Conservation (phyloP, 2,888 invertebrate genomes). For the Harmothoe impar region DNA sequence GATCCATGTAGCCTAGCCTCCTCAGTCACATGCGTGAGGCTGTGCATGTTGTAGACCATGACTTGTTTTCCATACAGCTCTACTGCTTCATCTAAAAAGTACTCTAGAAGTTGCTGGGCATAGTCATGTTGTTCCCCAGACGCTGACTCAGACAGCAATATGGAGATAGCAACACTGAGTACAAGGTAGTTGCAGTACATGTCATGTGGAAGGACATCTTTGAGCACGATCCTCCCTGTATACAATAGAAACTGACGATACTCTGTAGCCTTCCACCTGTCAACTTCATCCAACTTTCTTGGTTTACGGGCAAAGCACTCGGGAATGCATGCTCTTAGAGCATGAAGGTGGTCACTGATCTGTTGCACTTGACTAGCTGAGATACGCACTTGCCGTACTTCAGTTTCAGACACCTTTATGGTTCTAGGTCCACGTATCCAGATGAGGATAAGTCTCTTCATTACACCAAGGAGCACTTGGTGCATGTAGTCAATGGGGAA, state of each 20-base stretch:
- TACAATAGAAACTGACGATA: slow-evolving; percentile 75
- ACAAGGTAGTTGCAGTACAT: slow-evolving; percentile 72
- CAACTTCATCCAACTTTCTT: slow-evolving; percentile 70
- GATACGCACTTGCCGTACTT: slow-evolving; percentile 63
- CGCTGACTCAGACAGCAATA: slow-evolving; percentile 68
- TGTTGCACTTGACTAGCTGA: slow-evolving; percentile 12
- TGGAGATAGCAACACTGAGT: slow-evolving; percentile 71
- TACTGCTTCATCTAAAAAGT: slow-evolving; percentile 56
- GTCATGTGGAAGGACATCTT: slow-evolving; percentile 64
- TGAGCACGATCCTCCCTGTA: slow-evolving; percentile 72
- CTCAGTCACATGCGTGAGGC: slow-evolving; percentile 62
- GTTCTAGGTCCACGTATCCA: slow-evolving; percentile 72
- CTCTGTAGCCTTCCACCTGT: slow-evolving; percentile 77
- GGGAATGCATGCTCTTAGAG: slow-evolving; percentile 67
- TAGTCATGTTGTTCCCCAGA: slow-evolving; percentile 46
- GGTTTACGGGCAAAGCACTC: slow-evolving; percentile 74
- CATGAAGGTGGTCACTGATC: slow-evolving; percentile 64
- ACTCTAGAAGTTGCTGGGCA: slow-evolving; percentile 66
- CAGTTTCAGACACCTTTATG: too few relatives aligned
- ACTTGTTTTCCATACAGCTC: slow-evolving; percentile 63
- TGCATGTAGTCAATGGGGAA: slow-evolving; percentile 78
- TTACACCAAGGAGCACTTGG: slow-evolving; percentile 76
- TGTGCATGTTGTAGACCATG: slow-evolving; percentile 67
- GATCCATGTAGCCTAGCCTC: slow-evolving; percentile 57
- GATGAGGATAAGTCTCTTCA: slow-evolving; percentile 69